Conservation (phyloP, 1,140 invertebrate genomes). For the Mactra quadrangularis region DNA sequence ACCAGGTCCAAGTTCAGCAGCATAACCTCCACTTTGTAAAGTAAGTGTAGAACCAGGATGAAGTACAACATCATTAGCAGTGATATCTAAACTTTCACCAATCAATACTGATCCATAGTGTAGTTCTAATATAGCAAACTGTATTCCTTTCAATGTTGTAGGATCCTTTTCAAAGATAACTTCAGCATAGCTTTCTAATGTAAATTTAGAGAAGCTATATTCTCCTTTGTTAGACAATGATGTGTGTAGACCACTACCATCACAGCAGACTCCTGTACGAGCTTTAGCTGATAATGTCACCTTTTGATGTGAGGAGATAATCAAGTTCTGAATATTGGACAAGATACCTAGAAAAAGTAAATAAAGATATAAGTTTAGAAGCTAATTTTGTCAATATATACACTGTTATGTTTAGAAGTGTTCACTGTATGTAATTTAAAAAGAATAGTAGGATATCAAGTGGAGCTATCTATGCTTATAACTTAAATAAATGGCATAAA, state of each 20-base stretch:
- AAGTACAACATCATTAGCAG: slow-evolving; percentile 70
- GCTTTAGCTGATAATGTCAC: slow-evolving; percentile 70
- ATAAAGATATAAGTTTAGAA: too few relatives aligned
- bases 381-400: too few relatives aligned
- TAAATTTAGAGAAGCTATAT: slow-evolving; percentile 74
- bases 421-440: too few relatives aligned
- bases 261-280: slow-evolving; percentile 65
- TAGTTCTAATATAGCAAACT: slow-evolving; percentile 70
- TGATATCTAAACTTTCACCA: slow-evolving; percentile 66
- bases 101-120: slow-evolving; percentile 70
- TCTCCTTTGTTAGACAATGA: slow-evolving; percentile 66
- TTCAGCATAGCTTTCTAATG: slow-evolving; percentile 70
- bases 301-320: slow-evolving; percentile 72
- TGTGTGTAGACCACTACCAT: slow-evolving; percentile 64
- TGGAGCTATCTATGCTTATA: too few relatives aligned
- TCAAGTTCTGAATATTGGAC: slow-evolving; percentile 72
- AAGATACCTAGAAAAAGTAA: slow-evolving; percentile 67
- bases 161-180: slow-evolving; percentile 63
- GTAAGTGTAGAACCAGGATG: slow-evolving; percentile 71
- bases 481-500: too few relatives aligned
- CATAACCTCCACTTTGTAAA: slow-evolving; percentile 69
- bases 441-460: too few relatives aligned
- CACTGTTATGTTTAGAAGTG: too few relatives aligned
- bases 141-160: slow-evolving; percentile 63
- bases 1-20: slow-evolving; percentile 68